phyloP scores from a whole-genome alignment of 2,113 vertebrate genomes.

The Pangasianodon gigas region DNA sequence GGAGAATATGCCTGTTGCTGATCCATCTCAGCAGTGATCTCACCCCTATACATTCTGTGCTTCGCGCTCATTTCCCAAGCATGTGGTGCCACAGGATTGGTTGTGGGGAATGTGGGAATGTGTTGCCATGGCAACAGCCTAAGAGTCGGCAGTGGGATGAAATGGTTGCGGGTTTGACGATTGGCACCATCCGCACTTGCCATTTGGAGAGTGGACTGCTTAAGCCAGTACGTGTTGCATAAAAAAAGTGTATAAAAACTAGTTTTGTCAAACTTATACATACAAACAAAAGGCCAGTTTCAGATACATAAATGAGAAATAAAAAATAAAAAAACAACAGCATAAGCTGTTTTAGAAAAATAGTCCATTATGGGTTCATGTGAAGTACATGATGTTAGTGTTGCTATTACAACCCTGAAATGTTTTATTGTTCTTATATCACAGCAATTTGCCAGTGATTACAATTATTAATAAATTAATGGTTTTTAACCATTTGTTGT shows the following conservation, averaged over 20 bases:
- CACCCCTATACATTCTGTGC: slow-evolving; percentile 44
- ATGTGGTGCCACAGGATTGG: slow-evolving; percentile 56
- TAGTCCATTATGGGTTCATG: background rate
- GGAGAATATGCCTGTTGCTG: background rate
- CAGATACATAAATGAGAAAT: background rate
- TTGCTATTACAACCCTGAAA: background rate
- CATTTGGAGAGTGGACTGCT: background rate
- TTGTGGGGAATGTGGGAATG: slow-evolving; percentile 47
- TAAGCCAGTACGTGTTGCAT: background rate
- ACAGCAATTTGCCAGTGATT: background rate
- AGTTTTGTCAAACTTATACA: background rate
- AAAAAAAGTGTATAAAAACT: background rate
- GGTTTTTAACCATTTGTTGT: background rate
- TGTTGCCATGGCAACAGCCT: slow-evolving; percentile 70
- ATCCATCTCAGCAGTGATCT: slow-evolving; percentile 34
- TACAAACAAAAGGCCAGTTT: background rate
- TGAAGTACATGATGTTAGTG: background rate
- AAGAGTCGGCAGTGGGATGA: slow-evolving; percentile 54
- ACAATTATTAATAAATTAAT: background rate
- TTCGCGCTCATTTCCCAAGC: slow-evolving; percentile 54
- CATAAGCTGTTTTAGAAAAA: background rate
- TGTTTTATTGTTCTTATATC: background rate
- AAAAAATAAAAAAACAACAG: background rate
- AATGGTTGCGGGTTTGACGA: slow-evolving; percentile 49
- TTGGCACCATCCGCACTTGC: slow-evolving; percentile 8